Base-by-base conservation (phyloP, 2,888 invertebrate genomes). In the Drosophila monieri region DNA sequence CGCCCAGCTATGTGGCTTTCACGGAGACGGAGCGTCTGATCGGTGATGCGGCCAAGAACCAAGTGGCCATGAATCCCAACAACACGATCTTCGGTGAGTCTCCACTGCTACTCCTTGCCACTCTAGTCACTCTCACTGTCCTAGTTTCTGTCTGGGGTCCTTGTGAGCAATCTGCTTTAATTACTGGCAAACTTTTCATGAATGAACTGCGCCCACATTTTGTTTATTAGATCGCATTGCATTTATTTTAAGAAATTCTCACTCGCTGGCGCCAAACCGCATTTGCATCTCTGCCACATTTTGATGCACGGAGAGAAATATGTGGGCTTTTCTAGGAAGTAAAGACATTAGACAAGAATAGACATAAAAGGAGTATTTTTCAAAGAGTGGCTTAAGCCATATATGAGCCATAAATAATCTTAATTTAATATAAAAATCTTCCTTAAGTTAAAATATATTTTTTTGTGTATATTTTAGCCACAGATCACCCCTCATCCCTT, bases 41-140 rank as follows among this genome's bases (percentile, higher is more conserved):
- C 90, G 96, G 96, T 80, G 96, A 96, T 92, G 95, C 96, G 77
- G 96, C 96, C 84, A 96, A 96, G 92, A 96, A 96, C 92, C 96
- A 96, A 92, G 95, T 95, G 81, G 95, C 97, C 88, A 96, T 97
- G 96, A 97, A 97, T 93, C 96, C 96, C 80, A 96, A 95, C 92
- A 97, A 97, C 93, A 97, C 96, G 84, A 96, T 97, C 91, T 97
- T 96, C 91, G 99, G 98, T 98, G 48, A 97, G 97, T 91, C 43
- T 4, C 39, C 35, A 21, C 37, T 39, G 23, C 27, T 3, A n/a
- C n/a, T n/a, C 23, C 39, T 43, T 43, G 41, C 32, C 8, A 6
- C 35, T 3, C 27, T 27, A 27, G 27, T 27, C 27, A 9, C 27
- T 27, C 27, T 27, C 27, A 27, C 27, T 57, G 47, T 47, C 35